phyloP scores from a whole-genome alignment of 2,888 invertebrate genomes.

The Ptilodon capucinus region DNA sequence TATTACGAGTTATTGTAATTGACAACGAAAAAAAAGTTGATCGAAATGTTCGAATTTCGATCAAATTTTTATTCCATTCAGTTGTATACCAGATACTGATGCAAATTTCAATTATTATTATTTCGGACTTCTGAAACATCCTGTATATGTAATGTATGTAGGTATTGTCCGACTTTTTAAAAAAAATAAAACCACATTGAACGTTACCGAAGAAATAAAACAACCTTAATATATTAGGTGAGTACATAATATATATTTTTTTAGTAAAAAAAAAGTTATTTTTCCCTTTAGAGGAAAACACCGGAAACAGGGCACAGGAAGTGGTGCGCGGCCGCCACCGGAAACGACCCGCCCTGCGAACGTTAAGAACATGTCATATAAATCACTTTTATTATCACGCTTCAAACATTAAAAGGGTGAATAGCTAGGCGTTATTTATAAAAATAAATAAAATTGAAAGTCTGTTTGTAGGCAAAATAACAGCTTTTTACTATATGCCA shows the following conservation, averaged over 20 bases:
- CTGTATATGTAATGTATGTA: no score
- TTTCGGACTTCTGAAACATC: no score
- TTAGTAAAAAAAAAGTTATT: conserved; percentile 22
- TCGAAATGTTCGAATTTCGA: no score
- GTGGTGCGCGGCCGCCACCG: conserved; percentile 52
- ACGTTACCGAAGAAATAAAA: conserved; percentile 21
- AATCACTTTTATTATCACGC: conserved; percentile 55
- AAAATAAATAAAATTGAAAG: neutral
- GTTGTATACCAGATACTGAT: no score
- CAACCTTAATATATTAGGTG: conserved; percentile 13
- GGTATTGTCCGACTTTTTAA: no score
- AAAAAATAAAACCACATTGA: neutral
- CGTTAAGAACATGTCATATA: conserved; percentile 59
- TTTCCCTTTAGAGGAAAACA: conserved; percentile 53
- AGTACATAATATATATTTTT: conserved; percentile 19
- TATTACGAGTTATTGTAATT: no score
- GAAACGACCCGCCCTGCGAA: conserved; percentile 54
- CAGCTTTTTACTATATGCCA: no score
- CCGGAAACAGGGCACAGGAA: conserved; percentile 59
- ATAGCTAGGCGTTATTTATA: neutral
- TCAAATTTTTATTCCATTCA: no score
- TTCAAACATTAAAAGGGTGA: conserved; percentile 26
- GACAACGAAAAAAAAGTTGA: no score
- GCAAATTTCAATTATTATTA: no score
- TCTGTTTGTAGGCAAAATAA: neutral